Base-by-base conservation (phyloP, 2,888 invertebrate species). In the Ormia ochracea region DNA sequence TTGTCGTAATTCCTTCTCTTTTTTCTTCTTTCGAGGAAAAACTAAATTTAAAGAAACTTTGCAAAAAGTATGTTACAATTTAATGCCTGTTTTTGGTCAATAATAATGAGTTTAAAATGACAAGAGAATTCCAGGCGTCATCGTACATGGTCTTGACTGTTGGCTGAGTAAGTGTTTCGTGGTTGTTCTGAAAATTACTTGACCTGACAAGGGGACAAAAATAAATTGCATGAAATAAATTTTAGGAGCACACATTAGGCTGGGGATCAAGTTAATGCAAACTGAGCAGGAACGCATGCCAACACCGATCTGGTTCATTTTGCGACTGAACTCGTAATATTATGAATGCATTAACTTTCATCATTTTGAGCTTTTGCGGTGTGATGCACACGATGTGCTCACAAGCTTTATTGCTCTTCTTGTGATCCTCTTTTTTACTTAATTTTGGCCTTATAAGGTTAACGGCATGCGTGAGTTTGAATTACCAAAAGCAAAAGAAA, bases 41-140 rank as follows among this genome's bases (percentile, higher is more conserved):
- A 10, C 45, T 3, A 33, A 36, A 48, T 48, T 2, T 0, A 52
- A 52, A 23, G 43, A 4, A 59, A 48, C 38, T 9, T 28, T 1
- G 19, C 2, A 21, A 69, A 74, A 63, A 63, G 17, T 50, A 38
- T 61, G 36, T 63, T 68, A 41, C 61, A 52, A 23, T 52, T 66
- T 72, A 63, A 80, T 80, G 72, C 66, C 76, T 68, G 41, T 28
- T 72, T 80, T 72, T 76, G 80, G 66, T 45, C 50, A 70, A 56
- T 63, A 61, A 28, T 68, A 76, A 80, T 75, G 72, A 80, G 61
- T 63, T 61, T 28, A 33, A 61, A 68, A 45, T 54, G 45, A 73
- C 73, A 63, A 65, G 9, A 43, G 14, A 45, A 33, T 63, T 31
- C 26, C 14, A 21, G 38, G n/a, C n/a, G n/a, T 26, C 28, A 43